A percentile compares a stretch with the other conserved stretches of the same genome.
phyloP scores from a whole-genome alignment of 1,140 invertebrate genomes.

The Lepidurus arcticus region DNA sequence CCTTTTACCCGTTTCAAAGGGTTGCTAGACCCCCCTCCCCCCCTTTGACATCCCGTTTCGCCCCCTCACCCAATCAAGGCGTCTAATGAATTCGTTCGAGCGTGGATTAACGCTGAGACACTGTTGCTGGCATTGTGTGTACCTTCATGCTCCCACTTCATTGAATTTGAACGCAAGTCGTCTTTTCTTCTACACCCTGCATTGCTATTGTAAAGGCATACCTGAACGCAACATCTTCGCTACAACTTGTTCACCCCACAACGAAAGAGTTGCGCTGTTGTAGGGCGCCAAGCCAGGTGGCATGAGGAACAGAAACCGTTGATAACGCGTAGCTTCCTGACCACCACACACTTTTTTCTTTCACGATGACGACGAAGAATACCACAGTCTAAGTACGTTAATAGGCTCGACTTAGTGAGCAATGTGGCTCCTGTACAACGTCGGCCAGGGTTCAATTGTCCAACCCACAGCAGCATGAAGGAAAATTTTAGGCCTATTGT shows the following conservation, averaged over 20 bases:
- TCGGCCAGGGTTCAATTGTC: neutral
- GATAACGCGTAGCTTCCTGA: slow-evolving; percentile 18
- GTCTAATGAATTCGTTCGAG: slow-evolving; percentile 10
- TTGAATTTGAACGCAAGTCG: neutral
- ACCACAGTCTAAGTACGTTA: neutral
- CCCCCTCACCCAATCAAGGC: neutral
- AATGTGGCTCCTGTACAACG: neutral
- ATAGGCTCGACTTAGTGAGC: neutral
- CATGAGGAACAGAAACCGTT: slow-evolving; percentile 3
- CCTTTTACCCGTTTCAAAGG: neutral
- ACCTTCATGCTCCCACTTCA: neutral
- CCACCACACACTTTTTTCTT: neutral
- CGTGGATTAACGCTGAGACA: slow-evolving; percentile 2
- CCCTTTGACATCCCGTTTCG: neutral
- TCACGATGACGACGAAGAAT: neutral
- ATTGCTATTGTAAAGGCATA: no score
- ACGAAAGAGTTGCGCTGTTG: neutral
- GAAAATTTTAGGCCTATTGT: neutral
- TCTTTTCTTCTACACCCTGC: no score
- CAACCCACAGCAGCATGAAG: neutral
- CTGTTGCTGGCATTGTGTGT: neutral
- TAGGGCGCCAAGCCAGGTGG: neutral
- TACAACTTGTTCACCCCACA: neutral
- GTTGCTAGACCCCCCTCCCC: no score
- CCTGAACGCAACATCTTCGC: no score